phyloP scores from a whole-genome alignment of 2,888 invertebrate species.

The Ochropacha duplaris region DNA sequence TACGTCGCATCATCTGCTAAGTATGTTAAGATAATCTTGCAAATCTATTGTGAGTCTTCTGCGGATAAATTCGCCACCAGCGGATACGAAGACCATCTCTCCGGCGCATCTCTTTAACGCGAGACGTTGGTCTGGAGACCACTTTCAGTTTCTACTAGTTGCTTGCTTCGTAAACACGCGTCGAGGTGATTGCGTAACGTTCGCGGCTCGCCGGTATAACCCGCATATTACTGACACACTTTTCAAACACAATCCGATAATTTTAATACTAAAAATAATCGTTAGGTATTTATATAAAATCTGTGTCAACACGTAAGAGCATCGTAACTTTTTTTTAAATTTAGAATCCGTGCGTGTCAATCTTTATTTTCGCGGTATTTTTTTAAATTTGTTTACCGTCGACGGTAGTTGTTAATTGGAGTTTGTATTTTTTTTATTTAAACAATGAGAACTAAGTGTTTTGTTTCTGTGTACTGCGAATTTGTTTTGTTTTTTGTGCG shows the following conservation, averaged over 20 bases:
- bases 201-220: conserved; percentile 41
- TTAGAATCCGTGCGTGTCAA: conserved; percentile 4
- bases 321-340: conserved; percentile 17
- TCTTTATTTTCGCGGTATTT: conserved; percentile 18
- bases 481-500: conserved; percentile 69
- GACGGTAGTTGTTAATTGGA: conserved; percentile 24
- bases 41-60: neutral
- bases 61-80: conserved; percentile 7
- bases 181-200: conserved; percentile 48
- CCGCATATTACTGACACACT: conserved; percentile 72
- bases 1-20: too few species aligned
- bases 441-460: conserved; percentile 57
- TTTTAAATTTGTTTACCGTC: conserved; percentile 1
- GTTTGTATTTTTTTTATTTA: conserved; percentile 28
- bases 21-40: neutral
- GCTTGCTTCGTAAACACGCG: conserved; percentile 60
- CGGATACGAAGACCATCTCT: conserved; percentile 21
- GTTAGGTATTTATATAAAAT: conserved; percentile 25
- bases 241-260: conserved; percentile 37
- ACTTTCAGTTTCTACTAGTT: conserved; percentile 77
- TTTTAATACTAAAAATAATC: conserved; percentile 23
- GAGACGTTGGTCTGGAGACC: conserved; percentile 37
- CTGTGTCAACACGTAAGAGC: conserved; percentile 14
- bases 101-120: conserved; percentile 31
- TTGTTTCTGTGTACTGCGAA: conserved; percentile 43